Base-by-base conservation (phyloP, 1,140 invertebrate species). In the Drosophila sturtevanti region DNA sequence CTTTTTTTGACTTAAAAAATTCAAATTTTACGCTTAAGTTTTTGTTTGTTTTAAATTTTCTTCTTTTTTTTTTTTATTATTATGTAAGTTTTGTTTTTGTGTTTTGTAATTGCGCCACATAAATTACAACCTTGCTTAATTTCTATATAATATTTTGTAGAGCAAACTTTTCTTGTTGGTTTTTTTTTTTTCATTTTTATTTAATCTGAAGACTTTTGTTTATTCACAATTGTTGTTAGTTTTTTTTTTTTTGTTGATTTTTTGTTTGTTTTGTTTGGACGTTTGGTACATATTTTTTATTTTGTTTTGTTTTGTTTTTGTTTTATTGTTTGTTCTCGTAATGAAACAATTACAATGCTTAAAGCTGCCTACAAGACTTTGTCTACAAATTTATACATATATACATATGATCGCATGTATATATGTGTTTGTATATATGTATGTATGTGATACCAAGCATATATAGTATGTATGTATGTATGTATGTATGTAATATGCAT, bases 191-290 rank as follows among this genome's bases (percentile, higher is more conserved):
- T 10, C 2, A 21, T 48, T 21, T 48, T 48, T 48, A 48, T 38
- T 59, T 70, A 35, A 63, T 72, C 60, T 82, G 81, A 86, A 86
- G 82, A 90, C 79, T 87, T 48, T 90, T 72, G 24, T 69, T 76
- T 89, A 76, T 90, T 90, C 82, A 90, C 86, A 81, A 74, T 87
- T 89, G 74, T 90, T 79, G 74, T 81, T 72, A 90, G 81, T 89
- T 81, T 67, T 48, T 78, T 72, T 72, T 77, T 71, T 78, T 71
- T 77, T 89, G 68, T 86, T 79, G 63, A 79, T 72, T 86, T 75
- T 90, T 75, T 70, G 38, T 78, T 72, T 69, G 77, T 71, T 81
- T 79, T 75, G 66, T 77, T 80, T 86, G 81, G 81, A 89, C 85
- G 84, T 89, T 89, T 89, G 75, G 72, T 86, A 79, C 65, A 73